Conservation (phyloP, 2,888 invertebrate species). For the Proisotoma minuta region DNA sequence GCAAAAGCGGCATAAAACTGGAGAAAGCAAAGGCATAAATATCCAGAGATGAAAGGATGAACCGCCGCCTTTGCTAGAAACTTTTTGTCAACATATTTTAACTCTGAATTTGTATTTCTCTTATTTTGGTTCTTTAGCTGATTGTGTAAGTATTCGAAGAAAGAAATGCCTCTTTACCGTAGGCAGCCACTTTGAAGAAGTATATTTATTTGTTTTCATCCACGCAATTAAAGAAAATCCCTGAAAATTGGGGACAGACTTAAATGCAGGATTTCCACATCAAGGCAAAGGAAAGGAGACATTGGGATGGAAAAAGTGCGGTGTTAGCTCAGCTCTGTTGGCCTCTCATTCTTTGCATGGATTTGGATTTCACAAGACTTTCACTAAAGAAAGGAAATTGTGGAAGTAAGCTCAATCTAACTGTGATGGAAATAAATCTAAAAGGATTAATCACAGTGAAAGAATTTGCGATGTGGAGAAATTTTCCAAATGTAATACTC, state of each 20-base stretch:
- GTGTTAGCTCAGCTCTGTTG: background rate
- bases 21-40: background rate
- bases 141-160: no score
- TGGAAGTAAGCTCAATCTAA: constrained; percentile 10
- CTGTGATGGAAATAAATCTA: constrained; percentile 10
- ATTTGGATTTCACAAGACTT: constrained; percentile 2
- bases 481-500: no score
- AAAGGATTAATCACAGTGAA: constrained; percentile 8
- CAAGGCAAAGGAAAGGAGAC: background rate
- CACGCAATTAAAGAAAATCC: constrained; percentile 22
- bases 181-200: background rate
- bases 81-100: background rate
- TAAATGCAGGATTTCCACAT: constrained; percentile 4
- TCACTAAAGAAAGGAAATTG: background rate
- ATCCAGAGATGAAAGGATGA: background rate
- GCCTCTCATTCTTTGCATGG: background rate
- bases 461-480: background rate
- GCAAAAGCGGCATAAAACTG: background rate
- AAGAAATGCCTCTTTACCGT: no score
- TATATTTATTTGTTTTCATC: constrained; percentile 12
- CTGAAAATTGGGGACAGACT: constrained; percentile 16
- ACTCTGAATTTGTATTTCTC: no score
- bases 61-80: background rate
- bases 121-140: no score
- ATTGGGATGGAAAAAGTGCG: background rate